Conservation (phyloP, 2,113 vertebrate genomes). For the Neotoma lepida region DNA sequence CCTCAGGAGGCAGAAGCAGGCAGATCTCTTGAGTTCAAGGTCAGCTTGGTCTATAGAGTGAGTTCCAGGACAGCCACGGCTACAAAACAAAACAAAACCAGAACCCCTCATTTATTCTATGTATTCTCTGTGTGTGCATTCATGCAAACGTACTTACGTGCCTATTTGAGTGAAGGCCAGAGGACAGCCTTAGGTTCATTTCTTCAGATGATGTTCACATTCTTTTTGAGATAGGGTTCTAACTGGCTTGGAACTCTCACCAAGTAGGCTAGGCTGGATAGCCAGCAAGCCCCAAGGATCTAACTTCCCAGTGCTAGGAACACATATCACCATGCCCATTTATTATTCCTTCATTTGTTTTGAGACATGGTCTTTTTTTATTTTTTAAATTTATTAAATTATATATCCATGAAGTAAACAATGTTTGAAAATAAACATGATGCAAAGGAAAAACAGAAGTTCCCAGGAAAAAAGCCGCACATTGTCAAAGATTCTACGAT, state of each 20-base stretch:
- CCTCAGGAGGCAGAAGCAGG: not conserved
- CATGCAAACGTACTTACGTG: not conserved
- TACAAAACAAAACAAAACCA: not conserved
- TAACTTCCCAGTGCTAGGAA: not conserved
- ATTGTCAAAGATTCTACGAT: not conserved
- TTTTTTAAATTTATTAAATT: constrained; percentile 19
- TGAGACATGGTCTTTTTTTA: too few relatives aligned
- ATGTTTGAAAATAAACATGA: constrained; percentile 48
- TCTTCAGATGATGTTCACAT: not conserved
- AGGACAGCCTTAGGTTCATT: not conserved
- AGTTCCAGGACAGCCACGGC: not conserved
- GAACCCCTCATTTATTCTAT: not conserved
- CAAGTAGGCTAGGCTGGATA: not conserved
- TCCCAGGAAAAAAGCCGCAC: too few relatives aligned
- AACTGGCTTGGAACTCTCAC: not conserved
- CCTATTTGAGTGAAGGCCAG: not conserved
- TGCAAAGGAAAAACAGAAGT: not conserved
- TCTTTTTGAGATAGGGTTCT: not conserved
- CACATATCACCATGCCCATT: not conserved
- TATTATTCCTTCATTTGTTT: not conserved
- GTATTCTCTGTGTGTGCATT: not conserved
- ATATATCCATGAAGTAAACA: not conserved
- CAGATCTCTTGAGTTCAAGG: not conserved
- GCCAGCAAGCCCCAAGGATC: not conserved
- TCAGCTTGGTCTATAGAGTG: not conserved